Evolutionary conservation across 2,888 invertebrate species (phyloP).

Genomic region (Dolichopus griseipennis): DNA sequence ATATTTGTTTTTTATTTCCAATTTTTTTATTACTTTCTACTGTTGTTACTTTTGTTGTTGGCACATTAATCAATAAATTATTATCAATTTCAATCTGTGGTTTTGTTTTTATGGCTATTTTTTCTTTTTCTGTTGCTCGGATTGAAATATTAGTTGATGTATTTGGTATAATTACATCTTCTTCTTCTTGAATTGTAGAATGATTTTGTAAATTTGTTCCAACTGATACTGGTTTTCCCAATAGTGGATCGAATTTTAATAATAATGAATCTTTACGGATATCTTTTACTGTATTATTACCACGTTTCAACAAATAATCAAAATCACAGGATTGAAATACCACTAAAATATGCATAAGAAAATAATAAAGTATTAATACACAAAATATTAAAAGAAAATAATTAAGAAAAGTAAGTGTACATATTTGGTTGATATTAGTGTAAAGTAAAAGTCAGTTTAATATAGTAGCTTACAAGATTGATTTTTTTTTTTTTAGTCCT

Average conservation of each 20-base stretch:
- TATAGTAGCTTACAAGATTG: too few species aligned
- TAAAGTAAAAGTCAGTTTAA: too few species aligned
- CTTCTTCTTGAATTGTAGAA: neutral
- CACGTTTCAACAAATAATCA: slow-evolving; percentile 42
- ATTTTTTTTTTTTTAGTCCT: too few species aligned
- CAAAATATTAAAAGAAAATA: too few species aligned
- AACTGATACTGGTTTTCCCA: slow-evolving; percentile 37
- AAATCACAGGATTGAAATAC: slow-evolving; percentile 41
- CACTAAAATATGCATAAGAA: slow-evolving; percentile 27
- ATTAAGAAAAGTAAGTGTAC: too few species aligned
- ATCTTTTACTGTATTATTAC: slow-evolving; percentile 27
- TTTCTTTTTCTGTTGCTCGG: neutral
- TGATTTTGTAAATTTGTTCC: slow-evolving; percentile 19
- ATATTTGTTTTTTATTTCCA: neutral
- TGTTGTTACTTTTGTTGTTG: slow-evolving; percentile 17
- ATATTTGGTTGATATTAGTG: too few species aligned
- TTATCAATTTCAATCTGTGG: neutral
- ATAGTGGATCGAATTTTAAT: slow-evolving; percentile 41
- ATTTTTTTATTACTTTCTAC: neutral
- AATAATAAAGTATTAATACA: too few species aligned
- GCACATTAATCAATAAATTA: neutral
- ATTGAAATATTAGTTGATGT: neutral
- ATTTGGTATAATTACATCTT: neutral
- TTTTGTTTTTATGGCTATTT: neutral
- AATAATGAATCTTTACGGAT: slow-evolving; percentile 37